Evolutionary conservation across 37 sponge, comb jelly and placozoan genomes (phyloP).

Genomic region (Hormiphora californensis): DNA sequence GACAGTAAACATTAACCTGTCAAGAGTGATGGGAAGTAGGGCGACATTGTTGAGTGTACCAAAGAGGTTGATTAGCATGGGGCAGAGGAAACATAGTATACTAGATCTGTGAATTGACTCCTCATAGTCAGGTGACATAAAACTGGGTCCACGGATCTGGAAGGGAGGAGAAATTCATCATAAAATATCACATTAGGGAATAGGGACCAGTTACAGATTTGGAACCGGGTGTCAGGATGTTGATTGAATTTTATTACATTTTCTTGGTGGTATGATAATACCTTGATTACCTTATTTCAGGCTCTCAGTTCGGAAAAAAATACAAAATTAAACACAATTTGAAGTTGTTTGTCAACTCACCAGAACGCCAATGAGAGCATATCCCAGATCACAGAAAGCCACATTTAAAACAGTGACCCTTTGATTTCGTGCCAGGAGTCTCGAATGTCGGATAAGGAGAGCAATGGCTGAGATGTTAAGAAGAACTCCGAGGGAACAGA

Average conservation of each 20-base stretch:
- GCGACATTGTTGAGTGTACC: conserved; percentile 32
- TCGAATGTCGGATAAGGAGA: not conserved
- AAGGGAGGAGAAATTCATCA: too few relatives aligned
- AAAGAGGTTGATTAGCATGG: not conserved
- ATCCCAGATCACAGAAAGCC: not conserved
- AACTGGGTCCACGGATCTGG: conserved; percentile 15
- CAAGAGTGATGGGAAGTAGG: not conserved
- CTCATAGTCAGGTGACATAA: not conserved
- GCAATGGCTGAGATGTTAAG: not conserved
- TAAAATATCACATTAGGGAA: too few relatives aligned
- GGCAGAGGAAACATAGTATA: not conserved
- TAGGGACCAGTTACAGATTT: too few relatives aligned
- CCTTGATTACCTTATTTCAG: too few relatives aligned
- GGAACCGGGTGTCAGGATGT: too few relatives aligned
- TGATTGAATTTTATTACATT: too few relatives aligned
- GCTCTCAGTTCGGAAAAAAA: too few relatives aligned
- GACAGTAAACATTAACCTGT: not conserved
- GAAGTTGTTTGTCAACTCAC: too few relatives aligned
- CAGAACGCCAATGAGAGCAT: not conserved
- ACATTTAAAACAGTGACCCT: not conserved
- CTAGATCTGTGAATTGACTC: not conserved
- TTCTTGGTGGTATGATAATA: too few relatives aligned
- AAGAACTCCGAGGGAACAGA: conserved; percentile 26
- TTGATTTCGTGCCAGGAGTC: not conserved
- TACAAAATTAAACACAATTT: too few relatives aligned